A percentile compares a stretch with the other conserved stretches of the same genome.
Evolutionary conservation across 1,140 invertebrate genomes (phyloP).

Genomic region (Lamellibrachia luymesi): DNA sequence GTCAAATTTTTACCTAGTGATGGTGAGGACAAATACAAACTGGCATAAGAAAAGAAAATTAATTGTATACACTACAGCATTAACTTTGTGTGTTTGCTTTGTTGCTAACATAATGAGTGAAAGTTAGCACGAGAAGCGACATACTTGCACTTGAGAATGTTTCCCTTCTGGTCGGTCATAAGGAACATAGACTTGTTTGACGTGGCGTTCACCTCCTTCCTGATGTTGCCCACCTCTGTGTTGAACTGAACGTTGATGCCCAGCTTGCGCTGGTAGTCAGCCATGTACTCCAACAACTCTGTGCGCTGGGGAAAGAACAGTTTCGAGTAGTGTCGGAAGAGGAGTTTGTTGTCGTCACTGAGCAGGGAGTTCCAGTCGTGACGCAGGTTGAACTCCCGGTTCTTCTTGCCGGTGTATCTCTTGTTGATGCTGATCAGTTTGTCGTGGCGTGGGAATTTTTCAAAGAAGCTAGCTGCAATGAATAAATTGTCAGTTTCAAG

Average conservation of each 20-base stretch:
- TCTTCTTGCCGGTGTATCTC: conserved; percentile 56
- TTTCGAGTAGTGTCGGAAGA: conserved; percentile 51
- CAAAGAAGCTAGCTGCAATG: conserved; percentile 54
- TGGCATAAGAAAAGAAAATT: no score
- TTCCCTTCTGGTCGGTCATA: conserved; percentile 52
- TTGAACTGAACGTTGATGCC: conserved; percentile 55
- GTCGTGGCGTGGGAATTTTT: conserved; percentile 57
- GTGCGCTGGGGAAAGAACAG: conserved; percentile 57
- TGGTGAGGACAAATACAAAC: no score
- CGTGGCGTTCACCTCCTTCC: conserved; percentile 24
- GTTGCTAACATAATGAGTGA: neutral
- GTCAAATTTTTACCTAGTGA: no score
- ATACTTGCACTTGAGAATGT: conserved; percentile 51
- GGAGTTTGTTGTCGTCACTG: conserved; percentile 51
- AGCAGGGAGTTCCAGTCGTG: conserved; percentile 62
- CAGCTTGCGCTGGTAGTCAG: conserved; percentile 51
- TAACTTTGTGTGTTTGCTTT: no score
- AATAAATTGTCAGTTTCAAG: neutral
- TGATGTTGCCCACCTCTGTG: conserved; percentile 52
- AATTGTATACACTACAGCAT: no score
- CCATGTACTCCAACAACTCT: conserved; percentile 52
- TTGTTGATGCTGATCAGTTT: conserved; percentile 61
- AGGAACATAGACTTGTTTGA: conserved; percentile 34
- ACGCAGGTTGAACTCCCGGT: conserved; percentile 59
- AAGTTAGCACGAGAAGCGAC: conserved; percentile 8